These are phyloP conservation scores for Delichon dasypus DNA, from an alignment of 2,797 vertebrate genomes.

Conservation along the genomic window DNA sequence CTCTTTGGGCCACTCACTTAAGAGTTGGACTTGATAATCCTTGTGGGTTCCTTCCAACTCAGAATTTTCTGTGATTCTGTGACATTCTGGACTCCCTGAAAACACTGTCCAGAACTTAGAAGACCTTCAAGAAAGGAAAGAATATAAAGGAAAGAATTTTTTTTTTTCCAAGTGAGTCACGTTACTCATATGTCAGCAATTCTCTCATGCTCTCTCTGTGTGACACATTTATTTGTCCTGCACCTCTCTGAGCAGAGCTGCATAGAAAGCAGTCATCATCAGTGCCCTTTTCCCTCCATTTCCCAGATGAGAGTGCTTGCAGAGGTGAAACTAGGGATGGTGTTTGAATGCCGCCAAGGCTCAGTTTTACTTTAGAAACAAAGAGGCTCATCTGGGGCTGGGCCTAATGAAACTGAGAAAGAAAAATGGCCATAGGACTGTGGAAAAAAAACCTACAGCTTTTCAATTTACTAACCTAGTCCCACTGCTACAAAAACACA, in stretches of 20 bases:
- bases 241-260: not conserved
- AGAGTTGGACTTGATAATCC: not conserved
- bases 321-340: not conserved
- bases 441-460: not conserved
- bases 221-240: not conserved
- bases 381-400: not conserved
- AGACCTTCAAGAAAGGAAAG: not conserved
- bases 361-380: not conserved
- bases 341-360: not conserved
- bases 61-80: not conserved
- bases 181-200: not conserved
- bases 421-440: not conserved
- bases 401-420: not conserved
- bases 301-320: not conserved
- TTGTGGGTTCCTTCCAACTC: not conserved
- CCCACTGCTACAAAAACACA: slow-evolving; percentile 9
- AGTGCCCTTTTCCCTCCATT: not conserved
- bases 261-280: not conserved
- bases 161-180: not conserved
- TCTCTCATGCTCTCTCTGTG: not conserved
- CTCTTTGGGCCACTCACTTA: not conserved
- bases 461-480: not conserved
- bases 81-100: not conserved
- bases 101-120: not conserved
- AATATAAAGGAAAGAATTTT: not conserved